phyloP scores from a whole-genome alignment of 1,140 invertebrate species.

The Saccostrea glomerata region DNA sequence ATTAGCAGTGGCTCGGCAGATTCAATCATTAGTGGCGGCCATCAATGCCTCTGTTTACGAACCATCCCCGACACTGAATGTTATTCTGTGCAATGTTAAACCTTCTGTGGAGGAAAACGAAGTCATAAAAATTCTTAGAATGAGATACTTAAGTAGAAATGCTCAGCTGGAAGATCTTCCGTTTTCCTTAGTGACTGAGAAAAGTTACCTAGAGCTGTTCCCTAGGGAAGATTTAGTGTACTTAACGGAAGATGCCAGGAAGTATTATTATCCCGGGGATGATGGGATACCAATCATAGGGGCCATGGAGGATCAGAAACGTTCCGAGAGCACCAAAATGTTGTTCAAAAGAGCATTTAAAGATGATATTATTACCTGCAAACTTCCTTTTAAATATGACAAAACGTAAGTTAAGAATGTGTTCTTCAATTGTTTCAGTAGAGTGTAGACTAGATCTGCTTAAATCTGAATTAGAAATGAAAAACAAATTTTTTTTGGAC shows the following conservation, averaged over 20 bases:
- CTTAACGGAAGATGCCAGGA: background rate
- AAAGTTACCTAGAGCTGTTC: background rate
- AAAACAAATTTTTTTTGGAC: no score
- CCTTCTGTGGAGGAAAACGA: background rate
- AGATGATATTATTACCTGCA: background rate
- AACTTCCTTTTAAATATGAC: background rate
- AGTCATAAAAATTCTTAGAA: background rate
- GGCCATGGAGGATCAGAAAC: background rate
- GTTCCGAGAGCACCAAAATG: background rate
- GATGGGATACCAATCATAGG: conserved; percentile 16
- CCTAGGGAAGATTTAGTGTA: background rate
- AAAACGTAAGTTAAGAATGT: no score
- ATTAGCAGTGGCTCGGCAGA: background rate
- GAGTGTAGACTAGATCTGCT: no score
- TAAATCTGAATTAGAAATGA: no score
- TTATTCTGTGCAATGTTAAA: background rate
- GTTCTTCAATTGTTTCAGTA: no score
- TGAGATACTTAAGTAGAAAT: background rate
- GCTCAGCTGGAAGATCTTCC: background rate
- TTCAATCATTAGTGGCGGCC: background rate
- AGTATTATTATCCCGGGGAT: background rate
- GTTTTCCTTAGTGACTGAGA: background rate
- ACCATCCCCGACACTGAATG: background rate
- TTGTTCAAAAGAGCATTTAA: background rate
- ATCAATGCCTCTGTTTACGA: background rate